phyloP scores from a whole-genome alignment of 2,888 invertebrate genomes.

The Meganola albula region DNA sequence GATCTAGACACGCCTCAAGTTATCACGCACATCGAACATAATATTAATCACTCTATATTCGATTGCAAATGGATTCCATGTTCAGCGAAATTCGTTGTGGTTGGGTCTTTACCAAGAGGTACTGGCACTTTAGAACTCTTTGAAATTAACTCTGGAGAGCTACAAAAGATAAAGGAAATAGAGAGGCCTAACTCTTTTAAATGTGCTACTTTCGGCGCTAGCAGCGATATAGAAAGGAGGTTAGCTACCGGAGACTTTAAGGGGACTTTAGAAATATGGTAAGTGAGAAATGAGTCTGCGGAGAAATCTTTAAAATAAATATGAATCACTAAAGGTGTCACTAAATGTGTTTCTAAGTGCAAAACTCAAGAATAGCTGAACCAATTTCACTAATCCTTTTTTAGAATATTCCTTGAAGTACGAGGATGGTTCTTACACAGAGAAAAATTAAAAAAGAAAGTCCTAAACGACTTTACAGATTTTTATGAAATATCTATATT shows the following conservation, averaged over 20 bases:
- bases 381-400: no score
- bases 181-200: constrained; percentile 92
- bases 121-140: constrained; percentile 91
- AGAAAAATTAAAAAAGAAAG: no score
- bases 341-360: no score
- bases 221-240: constrained; percentile 86
- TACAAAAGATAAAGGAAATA: constrained; percentile 82
- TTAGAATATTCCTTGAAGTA: no score
- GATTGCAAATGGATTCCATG: constrained; percentile 98
- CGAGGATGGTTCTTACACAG: no score
- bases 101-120: constrained; percentile 91
- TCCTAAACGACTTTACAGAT: no score
- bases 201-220: constrained; percentile 95
- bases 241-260: constrained; percentile 95
- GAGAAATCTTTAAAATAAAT: no score
- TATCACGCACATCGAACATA: constrained; percentile 90
- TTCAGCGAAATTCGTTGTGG: constrained; percentile 93
- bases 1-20: constrained; percentile 89
- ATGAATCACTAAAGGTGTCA: no score
- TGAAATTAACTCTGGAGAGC: constrained; percentile 85
- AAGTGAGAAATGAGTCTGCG: constrained; percentile 32
- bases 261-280: constrained; percentile 91
- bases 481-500: no score
- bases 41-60: constrained; percentile 90
- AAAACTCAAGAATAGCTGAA: no score